These are phyloP conservation scores for Nicator chloris DNA, from an alignment of 2,113 vertebrate species.

Conservation along the genomic window DNA sequence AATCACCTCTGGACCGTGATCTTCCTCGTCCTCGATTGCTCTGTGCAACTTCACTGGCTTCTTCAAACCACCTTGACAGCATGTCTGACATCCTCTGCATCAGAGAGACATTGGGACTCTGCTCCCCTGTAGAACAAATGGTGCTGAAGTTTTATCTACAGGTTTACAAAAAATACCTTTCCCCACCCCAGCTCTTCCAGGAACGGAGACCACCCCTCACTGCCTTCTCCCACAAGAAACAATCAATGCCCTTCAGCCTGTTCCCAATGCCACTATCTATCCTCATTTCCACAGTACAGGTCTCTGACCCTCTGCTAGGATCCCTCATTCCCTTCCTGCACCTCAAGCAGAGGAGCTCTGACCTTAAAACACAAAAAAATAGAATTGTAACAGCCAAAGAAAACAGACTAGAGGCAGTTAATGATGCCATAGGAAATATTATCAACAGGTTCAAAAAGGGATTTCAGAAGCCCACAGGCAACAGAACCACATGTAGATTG, in stretches of 20 bases:
- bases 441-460: not conserved
- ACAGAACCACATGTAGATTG: not conserved
- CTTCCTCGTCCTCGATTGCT: conserved; percentile 87
- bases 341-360: not conserved
- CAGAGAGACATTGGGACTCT: conserved; percentile 93
- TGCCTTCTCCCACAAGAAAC: not conserved
- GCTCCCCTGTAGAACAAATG: conserved; percentile 81
- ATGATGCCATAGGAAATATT: not conserved
- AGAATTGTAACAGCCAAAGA: not conserved
- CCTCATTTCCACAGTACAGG: not conserved
- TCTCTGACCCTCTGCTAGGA: not conserved
- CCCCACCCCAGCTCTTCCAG: not conserved
- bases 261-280: not conserved
- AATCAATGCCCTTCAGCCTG: not conserved
- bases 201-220: not conserved
- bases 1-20: conserved; percentile 83
- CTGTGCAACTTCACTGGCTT: conserved; percentile 94
- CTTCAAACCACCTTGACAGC: conserved; percentile 98
- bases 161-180: not conserved
- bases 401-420: not conserved
- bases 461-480: not conserved
- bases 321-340: not conserved
- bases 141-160: not conserved
- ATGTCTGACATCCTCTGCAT: conserved; percentile 99
- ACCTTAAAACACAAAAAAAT: not conserved